Conservation (phyloP, 1,140 invertebrate genomes). For the honey bee (Apis mellifera) region Amel_HAv3.1 CM009941.2:12052001-12052500, state of each 20-base stretch:
- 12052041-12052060: neutral
- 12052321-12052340: neutral
- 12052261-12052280: slow-evolving; percentile 77
- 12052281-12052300: slow-evolving; percentile 52
- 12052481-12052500: slow-evolving; percentile 26
- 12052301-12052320: neutral
- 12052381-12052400: slow-evolving; percentile 19
- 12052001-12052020: too few relatives aligned
- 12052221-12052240: slow-evolving; percentile 28
- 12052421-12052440: slow-evolving; percentile 57
- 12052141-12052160: slow-evolving; percentile 49
- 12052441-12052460: slow-evolving; percentile 2
- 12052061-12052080: neutral
- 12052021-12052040: neutral
- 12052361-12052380: slow-evolving; percentile 19
- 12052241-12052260: slow-evolving; percentile 65
- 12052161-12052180: slow-evolving; percentile 19
- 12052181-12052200: slow-evolving; percentile 46
- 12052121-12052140: slow-evolving; percentile 65
- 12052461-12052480: too few relatives aligned
- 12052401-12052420: slow-evolving; percentile 28
- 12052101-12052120: slow-evolving; percentile 66
- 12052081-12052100: neutral
- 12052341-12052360: slow-evolving; percentile 20
- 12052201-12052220: slow-evolving; percentile 43